These are phyloP conservation scores for Epizoanthus rinbou DNA, from an alignment of 92 coral and sea anemone genomes.

Conservation along the genomic window DNA sequence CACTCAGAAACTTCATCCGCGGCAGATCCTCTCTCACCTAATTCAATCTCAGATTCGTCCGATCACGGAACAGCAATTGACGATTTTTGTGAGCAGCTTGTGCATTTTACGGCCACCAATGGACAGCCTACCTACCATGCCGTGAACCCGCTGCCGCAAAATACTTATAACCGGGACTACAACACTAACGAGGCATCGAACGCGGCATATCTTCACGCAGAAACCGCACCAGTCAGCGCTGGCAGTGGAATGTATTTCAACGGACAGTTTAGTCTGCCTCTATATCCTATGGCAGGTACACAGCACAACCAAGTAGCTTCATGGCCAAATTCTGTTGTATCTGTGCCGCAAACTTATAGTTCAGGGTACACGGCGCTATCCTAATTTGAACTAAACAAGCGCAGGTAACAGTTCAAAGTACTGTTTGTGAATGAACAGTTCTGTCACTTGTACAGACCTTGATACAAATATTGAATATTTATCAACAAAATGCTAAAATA, in stretches of 20 bases:
- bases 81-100: constrained; percentile 87
- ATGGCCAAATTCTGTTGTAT: constrained; percentile 30
- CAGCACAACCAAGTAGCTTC: constrained; percentile 24
- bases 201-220: constrained; percentile 6
- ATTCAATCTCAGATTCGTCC: constrained; percentile 75
- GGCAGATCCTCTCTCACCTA: constrained; percentile 84
- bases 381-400: not conserved
- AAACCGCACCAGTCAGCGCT: not conserved
- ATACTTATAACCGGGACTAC: constrained; percentile 15
- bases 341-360: constrained; percentile 33
- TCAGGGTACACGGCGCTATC: constrained; percentile 38
- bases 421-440: not conserved
- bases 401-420: not conserved
- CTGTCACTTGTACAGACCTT: constrained; percentile 28
- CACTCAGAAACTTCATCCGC: constrained; percentile 70
- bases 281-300: constrained; percentile 30
- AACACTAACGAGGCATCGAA: constrained; percentile 1
- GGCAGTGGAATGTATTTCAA: constrained; percentile 36
- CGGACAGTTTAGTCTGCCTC: constrained; percentile 39
- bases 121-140: constrained; percentile 22
- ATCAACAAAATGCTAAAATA: constrained; percentile 9
- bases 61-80: constrained; percentile 66
- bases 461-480: constrained; percentile 37
- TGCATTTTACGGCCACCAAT: constrained; percentile 42
- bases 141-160: constrained; percentile 18